phyloP scores from a whole-genome alignment of 2,888 invertebrate species.

The Phyllotreta striolata region DNA sequence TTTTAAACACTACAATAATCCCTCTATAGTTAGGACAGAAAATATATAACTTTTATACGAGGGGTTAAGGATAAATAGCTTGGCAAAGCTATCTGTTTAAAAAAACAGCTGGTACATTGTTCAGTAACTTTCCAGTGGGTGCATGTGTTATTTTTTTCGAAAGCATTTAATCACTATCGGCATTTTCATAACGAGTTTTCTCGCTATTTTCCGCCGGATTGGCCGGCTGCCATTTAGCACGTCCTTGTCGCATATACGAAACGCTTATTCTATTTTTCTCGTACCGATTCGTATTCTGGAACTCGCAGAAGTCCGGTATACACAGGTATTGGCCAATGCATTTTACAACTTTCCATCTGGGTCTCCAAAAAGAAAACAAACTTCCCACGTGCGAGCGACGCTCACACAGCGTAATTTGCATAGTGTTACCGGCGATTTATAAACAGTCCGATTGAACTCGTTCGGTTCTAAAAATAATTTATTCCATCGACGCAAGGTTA shows the following conservation, averaged over 20 bases:
- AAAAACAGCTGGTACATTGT: neutral
- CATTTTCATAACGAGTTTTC: neutral
- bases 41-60: no score
- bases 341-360: conserved; percentile 26
- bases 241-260: conserved; percentile 10
- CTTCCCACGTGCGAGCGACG: conserved; percentile 21
- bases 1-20: no score
- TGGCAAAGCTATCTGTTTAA: no score
- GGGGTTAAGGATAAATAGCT: no score
- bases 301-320: neutral
- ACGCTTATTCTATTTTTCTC: conserved; percentile 8
- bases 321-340: conserved; percentile 7
- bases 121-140: neutral
- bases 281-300: conserved; percentile 15
- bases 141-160: neutral
- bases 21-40: no score
- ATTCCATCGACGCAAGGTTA: no score
- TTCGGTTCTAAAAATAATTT: no score
- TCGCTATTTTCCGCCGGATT: conserved; percentile 2
- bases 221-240: conserved; percentile 5
- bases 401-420: conserved; percentile 23
- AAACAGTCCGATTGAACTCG: no score
- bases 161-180: conserved; percentile 3
- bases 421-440: conserved; percentile 1
- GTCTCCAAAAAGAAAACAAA: conserved; percentile 28